Base-by-base conservation (phyloP, 2,797 vertebrate genomes). In the Coranthus polyacanthus region DNA sequence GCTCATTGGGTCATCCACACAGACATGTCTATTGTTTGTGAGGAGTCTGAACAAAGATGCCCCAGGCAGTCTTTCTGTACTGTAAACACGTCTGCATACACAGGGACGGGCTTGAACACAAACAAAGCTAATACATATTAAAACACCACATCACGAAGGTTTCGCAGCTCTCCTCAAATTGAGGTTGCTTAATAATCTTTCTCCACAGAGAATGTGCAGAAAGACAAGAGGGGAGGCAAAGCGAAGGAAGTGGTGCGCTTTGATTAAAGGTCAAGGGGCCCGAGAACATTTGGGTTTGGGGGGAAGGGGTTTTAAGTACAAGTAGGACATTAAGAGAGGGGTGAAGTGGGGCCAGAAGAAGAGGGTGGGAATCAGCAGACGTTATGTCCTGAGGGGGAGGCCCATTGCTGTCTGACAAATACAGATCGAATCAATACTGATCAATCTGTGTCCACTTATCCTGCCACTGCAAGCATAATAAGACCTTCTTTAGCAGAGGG, bases 381-480 rank as follows among this genome's bases (percentile, higher is more conserved):
- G 76, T 75, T 67, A 83, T 83, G 82, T 75, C 85, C 88, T 70
- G 68, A 79, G 70, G 88, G 83, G 69, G 34, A 73, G 64, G 69
- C 65, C 78, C 71, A 88, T 89, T 85, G 88, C 66, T 81, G 84
- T 80, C 74, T 81, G 82, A 83, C 79, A 88, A 88, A 87, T 89
- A 83, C 74, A 81, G 64, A 60, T 61, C 41, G 37, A 74, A 93
- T 94, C 90, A 89, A 93, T 93, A 87, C 44, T 38, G 62, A 89
- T 92, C 87, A 91, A 89, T 93, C 88, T 86, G 72, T 79, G 59
- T 85, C 75, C 78, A 90, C 76, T 89, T 91, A 89, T 71, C 68
- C 76, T 76, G 68, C 60, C 21, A 63, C 16, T 21, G 54, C 39
- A 58, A 67, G 69, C 59, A 67, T 75, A 84, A 88, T 62, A 64